Evolutionary conservation across 30 jellyfish, hydroid and myxozoan species (phyloP).

Genomic region (Pelagia noctiluca): DNA sequence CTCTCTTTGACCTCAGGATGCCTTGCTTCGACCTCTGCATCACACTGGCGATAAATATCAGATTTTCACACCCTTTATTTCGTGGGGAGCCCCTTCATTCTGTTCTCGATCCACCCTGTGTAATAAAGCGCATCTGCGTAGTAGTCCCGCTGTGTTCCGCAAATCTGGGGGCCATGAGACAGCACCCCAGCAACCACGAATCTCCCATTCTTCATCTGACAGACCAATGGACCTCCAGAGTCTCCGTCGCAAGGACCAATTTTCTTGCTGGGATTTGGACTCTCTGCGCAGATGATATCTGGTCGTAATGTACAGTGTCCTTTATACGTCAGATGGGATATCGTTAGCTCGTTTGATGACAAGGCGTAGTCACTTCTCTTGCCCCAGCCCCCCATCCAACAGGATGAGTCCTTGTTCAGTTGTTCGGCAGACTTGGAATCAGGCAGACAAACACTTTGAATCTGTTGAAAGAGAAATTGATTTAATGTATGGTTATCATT

Average conservation of each 20-base stretch:
- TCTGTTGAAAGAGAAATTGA: background rate
- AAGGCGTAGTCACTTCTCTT: conserved; percentile 30
- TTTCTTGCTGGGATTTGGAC: conserved; percentile 30
- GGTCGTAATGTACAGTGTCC: conserved; percentile 65
- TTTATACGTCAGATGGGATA: conserved; percentile 30
- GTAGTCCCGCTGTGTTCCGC: conserved; percentile 68
- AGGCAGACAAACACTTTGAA: conserved; percentile 58
- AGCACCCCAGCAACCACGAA: conserved; percentile 61
- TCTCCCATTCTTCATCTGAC: conserved; percentile 56
- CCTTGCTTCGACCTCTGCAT: too few relatives aligned
- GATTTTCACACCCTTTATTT: too few relatives aligned
- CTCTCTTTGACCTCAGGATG: too few relatives aligned
- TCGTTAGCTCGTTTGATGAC: conserved; percentile 20
- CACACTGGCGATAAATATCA: too few relatives aligned
- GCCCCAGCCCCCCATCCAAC: conserved; percentile 92
- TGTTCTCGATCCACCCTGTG: conserved; percentile 49
- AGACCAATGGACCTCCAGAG: conserved; percentile 80
- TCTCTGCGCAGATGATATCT: conserved; percentile 65
- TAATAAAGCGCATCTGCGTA: conserved; percentile 41
- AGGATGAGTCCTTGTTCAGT: conserved; percentile 17
- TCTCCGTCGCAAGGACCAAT: conserved; percentile 83
- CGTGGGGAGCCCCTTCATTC: conserved; percentile 39
- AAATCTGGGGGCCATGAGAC: conserved; percentile 71
- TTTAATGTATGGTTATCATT: background rate
- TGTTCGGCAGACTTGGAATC: conserved; percentile 8